A percentile compares a stretch with the other conserved stretches of the same genome.
Evolutionary conservation across 2,888 invertebrate genomes (phyloP).

Genomic region (Mactromeris polynyma): DNA sequence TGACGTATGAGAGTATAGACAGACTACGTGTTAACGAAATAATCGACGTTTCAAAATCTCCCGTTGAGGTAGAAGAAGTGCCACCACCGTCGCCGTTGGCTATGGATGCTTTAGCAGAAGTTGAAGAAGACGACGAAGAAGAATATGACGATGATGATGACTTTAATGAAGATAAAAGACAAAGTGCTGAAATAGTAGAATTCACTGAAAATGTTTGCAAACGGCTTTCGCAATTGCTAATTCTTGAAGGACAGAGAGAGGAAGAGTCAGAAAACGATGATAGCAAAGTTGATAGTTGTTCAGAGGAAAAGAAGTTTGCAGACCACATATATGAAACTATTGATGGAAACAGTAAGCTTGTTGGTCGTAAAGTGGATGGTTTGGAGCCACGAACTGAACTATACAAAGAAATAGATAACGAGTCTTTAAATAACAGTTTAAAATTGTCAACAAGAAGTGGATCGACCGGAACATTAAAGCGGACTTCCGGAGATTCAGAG

Average conservation of each 20-base stretch:
- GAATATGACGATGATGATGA: conserved; percentile 51
- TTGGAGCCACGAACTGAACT: neutral
- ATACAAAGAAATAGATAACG: neutral
- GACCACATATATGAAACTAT: conserved; percentile 45
- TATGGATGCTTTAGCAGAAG: conserved; percentile 68
- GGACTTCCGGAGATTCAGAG: conserved; percentile 56
- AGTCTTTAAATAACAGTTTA: neutral
- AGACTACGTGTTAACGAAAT: neutral
- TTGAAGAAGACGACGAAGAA: conserved; percentile 69
- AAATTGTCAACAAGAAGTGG: conserved; percentile 32
- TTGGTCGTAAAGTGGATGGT: neutral
- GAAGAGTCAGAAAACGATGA: conserved; percentile 3
- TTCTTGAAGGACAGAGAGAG: conserved; percentile 70
- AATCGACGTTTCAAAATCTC: neutral
- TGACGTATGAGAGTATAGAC: neutral
- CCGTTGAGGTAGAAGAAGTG: conserved; percentile 48
- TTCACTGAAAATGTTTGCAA: conserved; percentile 80
- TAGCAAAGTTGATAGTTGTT: neutral
- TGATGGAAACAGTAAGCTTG: conserved; percentile 8
- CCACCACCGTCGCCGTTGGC: conserved; percentile 80
- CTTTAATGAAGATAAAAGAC: conserved; percentile 60
- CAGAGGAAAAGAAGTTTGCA: conserved; percentile 7
- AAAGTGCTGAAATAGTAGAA: conserved; percentile 64
- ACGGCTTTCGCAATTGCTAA: conserved; percentile 72
- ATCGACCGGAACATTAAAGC: conserved; percentile 55